A percentile compares a stretch with the other conserved stretches of the same genome.
Evolutionary conservation across 1,140 invertebrate species (phyloP).

Genomic region (Penaeus japonicus): DNA sequence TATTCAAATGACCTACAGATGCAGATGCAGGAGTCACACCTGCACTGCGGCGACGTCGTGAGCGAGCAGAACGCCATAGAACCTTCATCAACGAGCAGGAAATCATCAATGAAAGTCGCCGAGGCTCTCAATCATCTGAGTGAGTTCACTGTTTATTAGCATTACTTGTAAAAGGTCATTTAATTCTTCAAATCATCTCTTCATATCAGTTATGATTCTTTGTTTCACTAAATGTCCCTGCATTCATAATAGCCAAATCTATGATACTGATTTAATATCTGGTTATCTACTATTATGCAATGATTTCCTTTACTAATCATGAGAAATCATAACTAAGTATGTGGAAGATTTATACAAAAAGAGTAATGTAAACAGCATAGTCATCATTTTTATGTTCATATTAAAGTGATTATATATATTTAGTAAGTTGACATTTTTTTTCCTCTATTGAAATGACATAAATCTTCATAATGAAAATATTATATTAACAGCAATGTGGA

Average conservation of each 20-base stretch:
- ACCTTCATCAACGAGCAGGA: constrained; percentile 81
- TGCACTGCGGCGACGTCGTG: constrained; percentile 75
- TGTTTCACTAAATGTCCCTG: no score
- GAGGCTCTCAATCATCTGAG: constrained; percentile 58
- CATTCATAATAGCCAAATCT: no score
- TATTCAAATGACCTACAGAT: constrained; percentile 60
- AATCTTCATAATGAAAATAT: background rate
- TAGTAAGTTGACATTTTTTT: no score
- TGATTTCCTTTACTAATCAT: no score
- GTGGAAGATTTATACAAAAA: no score
- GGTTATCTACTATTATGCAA: no score
- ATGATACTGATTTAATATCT: no score
- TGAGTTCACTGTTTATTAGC: background rate
- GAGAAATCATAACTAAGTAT: no score
- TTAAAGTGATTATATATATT: background rate
- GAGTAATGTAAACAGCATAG: no score
- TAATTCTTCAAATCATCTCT: background rate
- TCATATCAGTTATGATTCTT: background rate
- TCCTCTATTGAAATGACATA: background rate
- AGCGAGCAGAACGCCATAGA: constrained; percentile 80
- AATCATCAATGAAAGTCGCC: constrained; percentile 54
- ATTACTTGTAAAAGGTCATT: background rate
- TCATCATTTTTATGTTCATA: background rate
- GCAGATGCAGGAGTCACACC: constrained; percentile 77
- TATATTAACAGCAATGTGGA: constrained; percentile 57